Conservation (phyloP, 2,888 invertebrate species). For the Oscheius sp. region DNA sequence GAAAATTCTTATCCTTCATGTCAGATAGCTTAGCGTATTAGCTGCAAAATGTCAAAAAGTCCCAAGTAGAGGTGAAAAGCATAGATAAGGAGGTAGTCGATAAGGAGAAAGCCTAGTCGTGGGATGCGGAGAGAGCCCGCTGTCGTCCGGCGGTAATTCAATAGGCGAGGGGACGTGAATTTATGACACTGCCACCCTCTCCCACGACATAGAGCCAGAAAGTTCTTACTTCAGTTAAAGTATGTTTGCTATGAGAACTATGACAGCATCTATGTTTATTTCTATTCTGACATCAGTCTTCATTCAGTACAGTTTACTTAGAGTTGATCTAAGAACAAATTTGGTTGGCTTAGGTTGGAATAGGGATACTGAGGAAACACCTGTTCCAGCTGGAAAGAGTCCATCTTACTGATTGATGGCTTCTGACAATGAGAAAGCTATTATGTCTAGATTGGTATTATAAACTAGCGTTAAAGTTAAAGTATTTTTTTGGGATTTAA, state of each 20-base stretch:
- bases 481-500: no score
- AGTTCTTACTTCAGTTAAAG: background rate
- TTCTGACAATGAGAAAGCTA: no score
- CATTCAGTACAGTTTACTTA: background rate
- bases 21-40: no score
- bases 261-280: background rate
- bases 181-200: slow-evolving; percentile 17
- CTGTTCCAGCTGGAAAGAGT: background rate
- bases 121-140: slow-evolving; percentile 1
- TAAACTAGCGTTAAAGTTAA: no score
- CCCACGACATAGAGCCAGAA: background rate
- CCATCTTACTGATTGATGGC: background rate
- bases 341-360: background rate
- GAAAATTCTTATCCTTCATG: no score
- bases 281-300: background rate
- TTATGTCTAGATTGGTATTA: no score
- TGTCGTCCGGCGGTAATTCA: slow-evolving; percentile 27
- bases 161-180: slow-evolving; percentile 28
- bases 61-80: background rate
- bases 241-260: background rate
- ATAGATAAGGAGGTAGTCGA: slow-evolving; percentile 10
- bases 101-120: background rate
- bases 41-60: background rate
- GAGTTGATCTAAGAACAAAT: no score
- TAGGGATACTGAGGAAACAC: background rate